Evolutionary conservation across 2,113 vertebrate species (phyloP).

Genomic region (Heterotis niloticus): DNA sequence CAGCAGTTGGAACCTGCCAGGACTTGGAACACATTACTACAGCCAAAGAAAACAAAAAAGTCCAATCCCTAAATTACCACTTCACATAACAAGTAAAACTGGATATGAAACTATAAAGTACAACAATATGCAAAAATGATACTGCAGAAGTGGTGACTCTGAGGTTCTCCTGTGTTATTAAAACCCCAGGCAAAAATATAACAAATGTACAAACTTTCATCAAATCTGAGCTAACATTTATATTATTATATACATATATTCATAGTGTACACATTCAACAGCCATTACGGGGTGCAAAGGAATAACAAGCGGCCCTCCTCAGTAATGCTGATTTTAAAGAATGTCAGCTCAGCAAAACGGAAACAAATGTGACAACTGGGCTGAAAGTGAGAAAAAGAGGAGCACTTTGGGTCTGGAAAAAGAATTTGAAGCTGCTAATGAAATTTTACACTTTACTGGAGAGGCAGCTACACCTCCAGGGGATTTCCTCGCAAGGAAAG

Average conservation of each 20-base stretch:
- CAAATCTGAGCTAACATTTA: background rate
- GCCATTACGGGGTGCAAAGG: too few relatives aligned
- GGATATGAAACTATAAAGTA: too few relatives aligned
- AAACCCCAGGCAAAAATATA: background rate
- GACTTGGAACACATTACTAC: too few relatives aligned
- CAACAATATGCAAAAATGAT: background rate
- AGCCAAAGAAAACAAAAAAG: too few relatives aligned
- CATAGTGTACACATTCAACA: background rate
- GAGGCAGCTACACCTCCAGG: too few relatives aligned
- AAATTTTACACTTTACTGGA: too few relatives aligned
- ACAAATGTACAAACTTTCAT: background rate
- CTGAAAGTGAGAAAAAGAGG: background rate
- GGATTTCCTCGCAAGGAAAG: too few relatives aligned
- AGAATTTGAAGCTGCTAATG: background rate
- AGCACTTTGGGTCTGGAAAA: background rate
- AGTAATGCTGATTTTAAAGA: constrained; percentile 14
- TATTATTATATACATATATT: background rate
- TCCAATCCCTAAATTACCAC: too few relatives aligned
- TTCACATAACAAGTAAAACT: too few relatives aligned
- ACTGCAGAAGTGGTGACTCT: background rate
- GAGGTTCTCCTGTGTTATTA: background rate
- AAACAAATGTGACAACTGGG: background rate
- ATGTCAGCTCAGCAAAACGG: background rate
- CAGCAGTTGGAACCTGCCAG: too few relatives aligned
- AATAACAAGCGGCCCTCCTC: background rate